Percentiles rank a stretch among this genome's conserved stretches.
Conservation (phyloP, 2,888 invertebrate genomes). For the Plebejus anna region DNA sequence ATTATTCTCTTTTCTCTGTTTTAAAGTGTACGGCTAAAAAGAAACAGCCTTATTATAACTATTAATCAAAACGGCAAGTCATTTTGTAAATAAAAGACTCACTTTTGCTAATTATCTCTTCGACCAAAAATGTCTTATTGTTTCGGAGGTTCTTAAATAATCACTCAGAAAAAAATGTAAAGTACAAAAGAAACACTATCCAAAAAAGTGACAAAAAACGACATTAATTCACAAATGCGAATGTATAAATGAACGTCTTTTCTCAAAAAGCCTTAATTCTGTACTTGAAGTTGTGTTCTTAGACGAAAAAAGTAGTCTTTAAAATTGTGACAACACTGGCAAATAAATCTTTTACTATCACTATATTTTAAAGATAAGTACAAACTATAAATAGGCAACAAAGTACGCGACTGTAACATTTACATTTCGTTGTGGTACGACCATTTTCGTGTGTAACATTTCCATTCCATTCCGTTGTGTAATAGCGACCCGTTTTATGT, state of each 20-base stretch:
- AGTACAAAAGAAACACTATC: conserved; percentile 20
- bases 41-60: conserved; percentile 6
- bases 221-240: conserved; percentile 8
- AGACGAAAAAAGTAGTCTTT: neutral
- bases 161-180: conserved; percentile 18
- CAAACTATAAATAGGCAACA: neutral
- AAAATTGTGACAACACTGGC: neutral
- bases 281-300: neutral
- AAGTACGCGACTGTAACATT: neutral
- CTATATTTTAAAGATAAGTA: neutral
- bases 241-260: neutral
- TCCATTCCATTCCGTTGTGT: neutral
- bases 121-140: conserved; percentile 25
- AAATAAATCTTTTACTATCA: neutral
- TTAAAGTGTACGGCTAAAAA: neutral
- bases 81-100: conserved; percentile 26
- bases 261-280: neutral
- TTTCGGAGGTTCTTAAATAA: conserved; percentile 17
- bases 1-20: neutral
- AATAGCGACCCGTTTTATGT: neutral
- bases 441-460: neutral
- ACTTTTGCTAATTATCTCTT: conserved; percentile 17
- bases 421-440: neutral
- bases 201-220: conserved; percentile 4
- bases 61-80: conserved; percentile 10